These are phyloP conservation scores for Artibeus lituratus DNA, from an alignment of 2,797 vertebrate species.

Conservation along the genomic window DNA sequence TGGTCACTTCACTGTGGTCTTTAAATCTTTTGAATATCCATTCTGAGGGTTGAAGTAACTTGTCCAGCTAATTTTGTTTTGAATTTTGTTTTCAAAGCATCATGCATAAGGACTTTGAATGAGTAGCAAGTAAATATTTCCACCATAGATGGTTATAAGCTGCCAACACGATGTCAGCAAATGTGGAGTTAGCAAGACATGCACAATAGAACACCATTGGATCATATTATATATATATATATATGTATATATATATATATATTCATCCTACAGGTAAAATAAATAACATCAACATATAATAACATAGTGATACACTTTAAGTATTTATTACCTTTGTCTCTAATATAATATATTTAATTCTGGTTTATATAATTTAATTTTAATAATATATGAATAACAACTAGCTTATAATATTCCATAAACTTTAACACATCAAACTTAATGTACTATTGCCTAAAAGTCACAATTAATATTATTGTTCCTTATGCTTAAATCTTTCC, in stretches of 20 bases:
- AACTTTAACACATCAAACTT: background rate
- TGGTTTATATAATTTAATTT: background rate
- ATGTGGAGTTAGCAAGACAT: background rate
- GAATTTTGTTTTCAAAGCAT: too few relatives aligned
- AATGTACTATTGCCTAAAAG: background rate
- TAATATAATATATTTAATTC: conserved; percentile 26
- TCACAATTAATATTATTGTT: background rate
- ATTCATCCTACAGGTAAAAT: background rate
- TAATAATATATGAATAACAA: background rate
- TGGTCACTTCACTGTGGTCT: background rate
- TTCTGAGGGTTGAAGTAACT: background rate
- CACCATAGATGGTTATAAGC: background rate
- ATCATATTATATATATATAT: background rate
- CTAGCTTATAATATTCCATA: background rate
- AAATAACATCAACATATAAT: background rate
- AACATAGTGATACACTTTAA: background rate
- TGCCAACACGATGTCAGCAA: background rate
- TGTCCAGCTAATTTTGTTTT: background rate
- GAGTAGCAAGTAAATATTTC: background rate
- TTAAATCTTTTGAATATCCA: background rate
- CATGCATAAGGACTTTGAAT: too few relatives aligned
- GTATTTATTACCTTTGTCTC: background rate
- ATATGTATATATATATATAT: too few relatives aligned
- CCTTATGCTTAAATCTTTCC: background rate
- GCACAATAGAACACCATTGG: background rate